Conservation (phyloP, 2,888 invertebrate genomes). For the Megastigmus dorsalis region DNA sequence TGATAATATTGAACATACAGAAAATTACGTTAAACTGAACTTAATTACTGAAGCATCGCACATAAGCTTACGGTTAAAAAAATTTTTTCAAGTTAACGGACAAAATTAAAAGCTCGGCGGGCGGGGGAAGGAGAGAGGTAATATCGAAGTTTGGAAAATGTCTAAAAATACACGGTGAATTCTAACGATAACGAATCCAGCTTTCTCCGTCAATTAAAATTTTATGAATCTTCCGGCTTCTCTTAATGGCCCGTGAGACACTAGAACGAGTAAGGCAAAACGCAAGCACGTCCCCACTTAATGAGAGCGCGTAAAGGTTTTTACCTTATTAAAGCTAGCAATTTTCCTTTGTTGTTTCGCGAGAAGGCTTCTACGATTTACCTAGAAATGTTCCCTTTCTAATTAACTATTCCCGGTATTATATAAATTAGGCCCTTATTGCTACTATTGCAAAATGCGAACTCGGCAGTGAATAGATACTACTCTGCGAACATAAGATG, state of each 20-base stretch:
- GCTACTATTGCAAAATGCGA: no score
- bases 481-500: no score
- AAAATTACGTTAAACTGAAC: no score
- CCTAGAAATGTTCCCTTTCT: not conserved
- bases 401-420: not conserved
- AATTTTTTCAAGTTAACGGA: no score
- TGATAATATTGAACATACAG: no score
- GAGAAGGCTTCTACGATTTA: conserved; percentile 2
- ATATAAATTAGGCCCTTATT: no score
- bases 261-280: not conserved
- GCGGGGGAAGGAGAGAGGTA: no score
- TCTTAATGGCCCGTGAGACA: conserved; percentile 10
- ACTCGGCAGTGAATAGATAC: no score
- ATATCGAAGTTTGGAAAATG: not conserved
- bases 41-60: no score
- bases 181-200: not conserved
- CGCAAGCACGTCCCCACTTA: conserved; percentile 37
- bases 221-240: conserved; percentile 22
- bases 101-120: no score
- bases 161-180: not conserved
- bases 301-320: conserved; percentile 32
- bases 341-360: conserved; percentile 10
- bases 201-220: conserved; percentile 22
- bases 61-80: no score
- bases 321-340: conserved; percentile 41